phyloP scores from a whole-genome alignment of 2,888 invertebrate genomes.

The Diaprepes abbreviatus region DNA sequence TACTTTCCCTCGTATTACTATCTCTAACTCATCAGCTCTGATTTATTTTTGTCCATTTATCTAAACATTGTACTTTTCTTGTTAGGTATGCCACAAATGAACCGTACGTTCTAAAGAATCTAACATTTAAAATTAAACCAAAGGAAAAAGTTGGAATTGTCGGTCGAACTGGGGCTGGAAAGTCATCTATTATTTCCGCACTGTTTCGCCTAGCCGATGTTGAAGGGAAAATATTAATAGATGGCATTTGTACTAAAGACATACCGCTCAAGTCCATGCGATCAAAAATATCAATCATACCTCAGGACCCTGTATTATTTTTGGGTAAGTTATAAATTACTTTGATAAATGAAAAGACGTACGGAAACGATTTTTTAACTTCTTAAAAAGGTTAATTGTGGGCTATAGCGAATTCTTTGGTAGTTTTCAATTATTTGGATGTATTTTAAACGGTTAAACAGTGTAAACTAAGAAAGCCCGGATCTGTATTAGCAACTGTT shows the following conservation, averaged over 20 bases:
- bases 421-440: no score
- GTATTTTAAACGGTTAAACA: no score
- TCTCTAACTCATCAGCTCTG: no score
- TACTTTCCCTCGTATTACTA: no score
- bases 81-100: constrained; percentile 76
- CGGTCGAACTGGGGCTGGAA: constrained; percentile 87
- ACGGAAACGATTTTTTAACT: no score
- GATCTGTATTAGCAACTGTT: no score
- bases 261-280: constrained; percentile 71
- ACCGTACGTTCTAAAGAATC: constrained; percentile 80
- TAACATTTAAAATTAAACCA: constrained; percentile 77
- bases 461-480: no score
- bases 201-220: constrained; percentile 76
- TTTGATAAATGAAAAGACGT: no score
- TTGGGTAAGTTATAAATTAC: constrained; percentile 65
- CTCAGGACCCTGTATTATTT: constrained; percentile 79
- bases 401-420: no score
- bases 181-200: constrained; percentile 78
- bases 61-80: background rate
- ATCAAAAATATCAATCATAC: constrained; percentile 72
- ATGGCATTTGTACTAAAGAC: constrained; percentile 70
- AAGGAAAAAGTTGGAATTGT: constrained; percentile 85
- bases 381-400: no score
- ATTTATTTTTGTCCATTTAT: no score
- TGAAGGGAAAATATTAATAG: constrained; percentile 73